Evolutionary conservation across 2,888 invertebrate genomes (phyloP).

Genomic region (Microctonus hyperodae): DNA sequence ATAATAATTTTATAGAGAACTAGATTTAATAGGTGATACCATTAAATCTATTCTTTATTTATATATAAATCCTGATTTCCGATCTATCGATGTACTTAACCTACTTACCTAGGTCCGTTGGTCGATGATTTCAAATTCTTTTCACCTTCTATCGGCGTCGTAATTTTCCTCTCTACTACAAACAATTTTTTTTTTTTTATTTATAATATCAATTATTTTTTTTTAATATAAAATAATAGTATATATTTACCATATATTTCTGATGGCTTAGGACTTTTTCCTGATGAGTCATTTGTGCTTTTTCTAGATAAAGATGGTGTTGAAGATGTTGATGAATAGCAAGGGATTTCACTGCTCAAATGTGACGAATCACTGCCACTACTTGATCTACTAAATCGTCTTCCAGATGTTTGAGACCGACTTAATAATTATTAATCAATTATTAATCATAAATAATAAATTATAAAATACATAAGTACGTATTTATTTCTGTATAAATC

Average conservation of each 20-base stretch:
- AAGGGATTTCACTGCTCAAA: constrained; percentile 59
- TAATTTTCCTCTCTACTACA: constrained; percentile 54
- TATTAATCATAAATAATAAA: background rate
- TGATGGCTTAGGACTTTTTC: constrained; percentile 49
- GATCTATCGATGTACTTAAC: constrained; percentile 18
- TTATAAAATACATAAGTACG: background rate
- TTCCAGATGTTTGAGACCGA: constrained; percentile 54
- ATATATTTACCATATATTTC: constrained; percentile 43
- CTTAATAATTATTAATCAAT: constrained; percentile 40
- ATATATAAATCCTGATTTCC: constrained; percentile 7
- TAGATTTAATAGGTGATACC: background rate
- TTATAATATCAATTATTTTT: too few relatives aligned
- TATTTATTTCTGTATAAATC: background rate
- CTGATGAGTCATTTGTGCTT: constrained; percentile 57
- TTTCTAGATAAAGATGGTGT: constrained; percentile 66
- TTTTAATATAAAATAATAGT: background rate
- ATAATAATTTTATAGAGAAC: background rate
- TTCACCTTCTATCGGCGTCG: constrained; percentile 54
- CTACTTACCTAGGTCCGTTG: constrained; percentile 56
- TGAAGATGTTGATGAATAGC: constrained; percentile 59
- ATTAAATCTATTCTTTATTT: too few relatives aligned
- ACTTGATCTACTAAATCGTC: constrained; percentile 59
- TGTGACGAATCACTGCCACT: constrained; percentile 61
- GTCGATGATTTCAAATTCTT: constrained; percentile 53
- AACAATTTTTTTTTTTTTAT: background rate